A percentile compares a stretch with the other conserved stretches of the same genome.
These are phyloP conservation scores for Seriola dumerili DNA, from an alignment of 2,113 vertebrate genomes.

Conservation along the genomic window DNA sequence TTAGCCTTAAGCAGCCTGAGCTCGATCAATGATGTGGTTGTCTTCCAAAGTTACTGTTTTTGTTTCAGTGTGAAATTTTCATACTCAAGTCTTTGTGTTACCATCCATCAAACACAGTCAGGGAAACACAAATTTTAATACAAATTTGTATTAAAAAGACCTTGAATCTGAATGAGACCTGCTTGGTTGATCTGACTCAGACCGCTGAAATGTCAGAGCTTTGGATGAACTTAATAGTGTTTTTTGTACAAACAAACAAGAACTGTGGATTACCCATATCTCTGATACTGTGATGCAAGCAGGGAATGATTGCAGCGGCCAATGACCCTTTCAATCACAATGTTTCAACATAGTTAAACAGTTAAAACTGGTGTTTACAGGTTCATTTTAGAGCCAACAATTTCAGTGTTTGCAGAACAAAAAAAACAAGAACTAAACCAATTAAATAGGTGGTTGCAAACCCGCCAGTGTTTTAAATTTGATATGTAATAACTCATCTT, in stretches of 20 bases:
- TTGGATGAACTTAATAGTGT: not conserved
- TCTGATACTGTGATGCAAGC: not conserved
- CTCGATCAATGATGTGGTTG: not conserved
- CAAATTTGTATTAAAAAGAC: not conserved
- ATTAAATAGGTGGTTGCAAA: not conserved
- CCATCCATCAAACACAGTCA: too few species aligned
- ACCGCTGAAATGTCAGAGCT: not conserved
- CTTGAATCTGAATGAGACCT: not conserved
- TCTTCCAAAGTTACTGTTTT: not conserved
- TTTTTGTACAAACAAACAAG: not conserved
- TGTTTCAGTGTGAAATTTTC: too few species aligned
- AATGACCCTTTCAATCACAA: not conserved
- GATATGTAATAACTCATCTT: not conserved
- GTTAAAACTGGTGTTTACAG: not conserved
- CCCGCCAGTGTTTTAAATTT: not conserved
- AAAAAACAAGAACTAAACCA: not conserved
- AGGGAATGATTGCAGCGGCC: not conserved
- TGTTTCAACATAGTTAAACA: not conserved
- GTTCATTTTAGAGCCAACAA: not conserved
- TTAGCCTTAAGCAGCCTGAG: not conserved
- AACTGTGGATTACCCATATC: not conserved
- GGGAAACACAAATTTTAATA: not conserved
- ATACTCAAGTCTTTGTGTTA: not conserved
- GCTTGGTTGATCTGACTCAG: not conserved
- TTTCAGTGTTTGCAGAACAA: too few species aligned